Conservation (phyloP, 2,888 invertebrate genomes). For the Xylocampa areola region DNA sequence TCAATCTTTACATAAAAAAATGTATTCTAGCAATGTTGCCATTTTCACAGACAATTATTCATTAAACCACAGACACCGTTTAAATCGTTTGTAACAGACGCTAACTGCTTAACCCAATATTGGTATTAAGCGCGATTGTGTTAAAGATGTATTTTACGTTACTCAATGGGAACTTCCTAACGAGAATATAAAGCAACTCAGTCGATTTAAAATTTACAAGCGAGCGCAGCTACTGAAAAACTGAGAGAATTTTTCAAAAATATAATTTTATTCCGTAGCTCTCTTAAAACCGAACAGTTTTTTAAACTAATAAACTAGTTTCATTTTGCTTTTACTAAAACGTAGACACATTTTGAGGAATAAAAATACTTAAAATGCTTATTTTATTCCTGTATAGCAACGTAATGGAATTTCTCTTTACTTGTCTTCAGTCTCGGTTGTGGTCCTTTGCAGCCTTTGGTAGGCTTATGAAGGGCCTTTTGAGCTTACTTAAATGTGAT, state of each 20-base stretch:
- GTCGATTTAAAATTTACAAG: slow-evolving; percentile 32
- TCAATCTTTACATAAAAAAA: no score
- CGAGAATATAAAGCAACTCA: slow-evolving; percentile 38
- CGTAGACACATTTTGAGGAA: neutral
- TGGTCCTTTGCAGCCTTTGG: no score
- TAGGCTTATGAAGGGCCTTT: no score
- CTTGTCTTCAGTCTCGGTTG: no score
- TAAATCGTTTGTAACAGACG: no score
- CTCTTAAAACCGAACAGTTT: slow-evolving; percentile 35
- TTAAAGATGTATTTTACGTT: slow-evolving; percentile 32
- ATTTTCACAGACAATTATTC: no score
- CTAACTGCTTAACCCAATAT: neutral
- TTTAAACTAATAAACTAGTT: slow-evolving; percentile 42
- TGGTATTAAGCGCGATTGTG: slow-evolving; percentile 2
- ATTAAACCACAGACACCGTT: no score
- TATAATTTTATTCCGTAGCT: slow-evolving; percentile 29
- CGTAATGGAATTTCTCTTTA: no score
- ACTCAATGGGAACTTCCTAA: slow-evolving; percentile 17
- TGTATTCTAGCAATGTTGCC: no score
- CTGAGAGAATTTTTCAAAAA: slow-evolving; percentile 24
- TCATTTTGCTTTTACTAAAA: slow-evolving; percentile 32
- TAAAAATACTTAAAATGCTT: neutral
- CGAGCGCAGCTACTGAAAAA: slow-evolving; percentile 25
- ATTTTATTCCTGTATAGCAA: no score
- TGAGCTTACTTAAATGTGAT: no score